phyloP scores from a whole-genome alignment of 2,113 vertebrate genomes.

The Eulemur rufifrons region DNA sequence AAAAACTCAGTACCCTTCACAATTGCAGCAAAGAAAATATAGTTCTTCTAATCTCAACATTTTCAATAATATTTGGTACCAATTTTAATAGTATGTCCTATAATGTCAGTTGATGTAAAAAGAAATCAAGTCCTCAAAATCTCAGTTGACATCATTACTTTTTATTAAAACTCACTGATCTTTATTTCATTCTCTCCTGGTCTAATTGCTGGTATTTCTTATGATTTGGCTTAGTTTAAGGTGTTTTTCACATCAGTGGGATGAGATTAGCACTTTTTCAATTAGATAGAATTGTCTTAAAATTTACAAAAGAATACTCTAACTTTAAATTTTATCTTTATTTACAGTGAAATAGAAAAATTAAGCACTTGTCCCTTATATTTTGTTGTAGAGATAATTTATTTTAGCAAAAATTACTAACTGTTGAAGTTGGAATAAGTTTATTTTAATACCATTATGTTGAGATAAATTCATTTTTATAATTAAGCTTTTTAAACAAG shows the following conservation, averaged over 20 bases:
- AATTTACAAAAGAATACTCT: neutral
- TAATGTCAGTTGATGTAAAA: neutral
- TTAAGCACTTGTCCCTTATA: neutral
- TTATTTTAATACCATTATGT: neutral
- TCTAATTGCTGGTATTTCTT: neutral
- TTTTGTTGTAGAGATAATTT: neutral
- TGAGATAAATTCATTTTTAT: neutral
- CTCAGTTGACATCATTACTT: neutral
- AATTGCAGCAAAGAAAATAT: neutral
- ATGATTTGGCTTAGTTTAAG: neutral
- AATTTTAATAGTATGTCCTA: neutral
- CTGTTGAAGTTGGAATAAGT: neutral
- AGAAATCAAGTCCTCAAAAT: neutral
- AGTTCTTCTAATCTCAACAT: neutral
- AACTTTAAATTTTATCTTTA: neutral
- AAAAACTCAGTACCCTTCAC: too few species aligned
- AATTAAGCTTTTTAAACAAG: neutral
- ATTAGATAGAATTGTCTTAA: neutral
- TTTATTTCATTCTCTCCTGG: neutral
- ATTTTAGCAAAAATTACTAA: neutral
- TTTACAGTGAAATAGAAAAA: neutral
- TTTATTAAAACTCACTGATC: neutral
- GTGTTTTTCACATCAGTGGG: neutral
- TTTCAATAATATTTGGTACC: neutral
- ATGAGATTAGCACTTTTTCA: neutral